Conservation (phyloP, 2,113 vertebrate genomes). For the Candoia aspera region DNA sequence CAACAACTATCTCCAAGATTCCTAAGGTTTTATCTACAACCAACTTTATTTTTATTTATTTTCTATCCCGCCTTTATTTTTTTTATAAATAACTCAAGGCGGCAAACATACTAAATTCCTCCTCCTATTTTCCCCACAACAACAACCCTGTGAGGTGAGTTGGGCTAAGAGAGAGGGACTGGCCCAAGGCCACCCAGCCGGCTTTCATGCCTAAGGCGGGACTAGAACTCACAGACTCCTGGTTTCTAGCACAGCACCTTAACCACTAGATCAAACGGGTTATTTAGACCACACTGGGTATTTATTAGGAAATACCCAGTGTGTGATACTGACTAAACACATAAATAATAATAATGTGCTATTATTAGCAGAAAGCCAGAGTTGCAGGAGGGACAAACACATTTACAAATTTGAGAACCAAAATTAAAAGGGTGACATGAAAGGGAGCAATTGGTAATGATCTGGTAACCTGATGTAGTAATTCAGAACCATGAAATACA, state of each 20-base stretch:
- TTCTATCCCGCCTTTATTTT: no score
- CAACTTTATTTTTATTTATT: neutral
- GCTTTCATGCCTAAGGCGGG: no score
- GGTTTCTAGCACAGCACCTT: no score
- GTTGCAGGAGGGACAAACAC: neutral
- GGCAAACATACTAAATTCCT: no score
- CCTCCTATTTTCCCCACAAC: no score
- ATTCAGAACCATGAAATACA: neutral
- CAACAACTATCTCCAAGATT: neutral
- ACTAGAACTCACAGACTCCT: no score
- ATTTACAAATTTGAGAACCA: neutral
- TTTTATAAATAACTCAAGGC: no score
- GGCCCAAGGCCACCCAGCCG: no score
- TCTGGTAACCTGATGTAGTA: neutral
- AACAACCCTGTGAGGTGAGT: no score
- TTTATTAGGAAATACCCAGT: neutral
- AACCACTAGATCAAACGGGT: no score
- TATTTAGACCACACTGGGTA: no score
- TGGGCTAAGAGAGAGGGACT: no score
- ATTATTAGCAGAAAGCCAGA: neutral
- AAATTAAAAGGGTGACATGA: neutral
- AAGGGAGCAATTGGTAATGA: neutral
- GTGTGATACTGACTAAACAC: neutral
- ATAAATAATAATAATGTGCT: neutral
- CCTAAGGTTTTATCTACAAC: neutral